Evolutionary conservation across 2,113 vertebrate species (phyloP).

Genomic region (Fulica atra): DNA sequence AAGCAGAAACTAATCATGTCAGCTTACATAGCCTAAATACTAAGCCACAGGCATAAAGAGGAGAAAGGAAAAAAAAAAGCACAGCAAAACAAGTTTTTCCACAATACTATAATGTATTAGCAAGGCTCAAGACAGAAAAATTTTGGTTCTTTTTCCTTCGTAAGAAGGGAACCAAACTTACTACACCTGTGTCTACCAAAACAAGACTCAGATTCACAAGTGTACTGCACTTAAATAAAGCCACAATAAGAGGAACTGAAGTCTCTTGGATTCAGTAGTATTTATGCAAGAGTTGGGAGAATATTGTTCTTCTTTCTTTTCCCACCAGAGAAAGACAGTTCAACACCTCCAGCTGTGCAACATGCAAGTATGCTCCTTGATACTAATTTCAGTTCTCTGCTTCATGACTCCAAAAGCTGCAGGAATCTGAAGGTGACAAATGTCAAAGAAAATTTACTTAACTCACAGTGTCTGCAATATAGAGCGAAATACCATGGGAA

Average conservation of each 20-base stretch:
- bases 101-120: background rate
- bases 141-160: background rate
- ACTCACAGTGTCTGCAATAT: background rate
- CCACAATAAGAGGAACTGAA: background rate
- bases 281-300: background rate
- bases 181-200: background rate
- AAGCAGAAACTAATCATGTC: background rate
- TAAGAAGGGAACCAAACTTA: background rate
- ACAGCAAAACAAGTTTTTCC: background rate
- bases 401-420: background rate
- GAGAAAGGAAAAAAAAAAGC: background rate
- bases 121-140: background rate
- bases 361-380: background rate
- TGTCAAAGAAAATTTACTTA: background rate
- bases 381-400: background rate
- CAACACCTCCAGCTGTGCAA: background rate
- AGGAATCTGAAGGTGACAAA: background rate
- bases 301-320: background rate
- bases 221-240: background rate
- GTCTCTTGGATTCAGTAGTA: background rate
- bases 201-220: background rate
- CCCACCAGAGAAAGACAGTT: background rate
- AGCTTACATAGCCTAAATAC: background rate
- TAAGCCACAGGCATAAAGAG: background rate
- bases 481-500: background rate